Base-by-base conservation (phyloP, 2,797 vertebrate genomes). In the Tadarida brasiliensis region DNA sequence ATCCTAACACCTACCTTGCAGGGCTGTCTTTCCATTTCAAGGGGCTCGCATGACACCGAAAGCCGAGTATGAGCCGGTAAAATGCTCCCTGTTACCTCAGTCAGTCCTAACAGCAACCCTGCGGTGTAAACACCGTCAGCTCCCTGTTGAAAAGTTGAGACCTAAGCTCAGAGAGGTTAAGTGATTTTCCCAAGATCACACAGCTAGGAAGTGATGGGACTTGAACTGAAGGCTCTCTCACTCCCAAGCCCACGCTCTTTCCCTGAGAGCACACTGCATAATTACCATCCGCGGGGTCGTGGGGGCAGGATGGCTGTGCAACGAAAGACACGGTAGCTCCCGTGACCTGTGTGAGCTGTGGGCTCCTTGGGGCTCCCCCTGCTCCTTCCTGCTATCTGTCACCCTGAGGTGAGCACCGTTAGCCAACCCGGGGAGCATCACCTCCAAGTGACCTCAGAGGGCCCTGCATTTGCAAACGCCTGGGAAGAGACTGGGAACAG, bases 331-430 rank as follows among this genome's bases (percentile, higher is more conserved):
- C 0, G 1, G n/a, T 0, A 14, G 59, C 51, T n/a, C 49, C 63
- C 11, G 1, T 1, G 16, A 28, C 51, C 0, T 0, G 19, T 1
- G 0, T 1, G 35, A 35, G 6, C n/a, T 61, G 39, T 17, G 20
- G 77, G 30, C 9, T 28, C 10, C 73, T 49, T 0, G 16, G 24
- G 39, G 14, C 1, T 28, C n/a, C 30, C 71, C 80, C 44, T 47
- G 51, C 28, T 44, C 57, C 44, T 44, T 49, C 33, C 22, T 82
- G n/a, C 16, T 3, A 8, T 5, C 33, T 61, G 30, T 39, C 51
- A 54, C 39, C 10, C 47, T 3, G 19, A 33, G 39, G 2, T 35
- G 63, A 24, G 8, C 11, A 1, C 10, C 12, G 24, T 19, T 24
- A 19, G 54, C 39, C 39, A 47, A 0, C 56, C 33, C 22, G 1